Evolutionary conservation across 1,140 invertebrate species (phyloP).

Genomic region (Palaemon carinicauda): DNA sequence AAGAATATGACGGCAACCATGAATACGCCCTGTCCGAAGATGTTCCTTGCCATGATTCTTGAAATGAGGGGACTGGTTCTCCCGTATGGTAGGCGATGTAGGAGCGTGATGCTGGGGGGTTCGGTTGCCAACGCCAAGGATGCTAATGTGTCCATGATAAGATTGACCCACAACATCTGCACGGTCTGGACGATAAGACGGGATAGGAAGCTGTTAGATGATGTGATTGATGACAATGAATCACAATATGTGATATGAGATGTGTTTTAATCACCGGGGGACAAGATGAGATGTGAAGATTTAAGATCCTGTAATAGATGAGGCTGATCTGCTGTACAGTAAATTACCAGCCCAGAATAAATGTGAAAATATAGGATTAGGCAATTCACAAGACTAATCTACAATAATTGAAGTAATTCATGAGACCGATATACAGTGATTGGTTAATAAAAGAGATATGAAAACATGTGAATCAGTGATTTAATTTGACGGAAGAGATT

Average conservation of each 20-base stretch:
- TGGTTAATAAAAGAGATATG: no score
- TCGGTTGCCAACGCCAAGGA: constrained; percentile 77
- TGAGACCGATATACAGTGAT: no score
- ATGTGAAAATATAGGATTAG: no score
- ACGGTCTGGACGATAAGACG: constrained; percentile 68
- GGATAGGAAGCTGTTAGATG: not conserved
- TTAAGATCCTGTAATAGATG: not conserved
- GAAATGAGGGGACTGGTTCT: constrained; percentile 75
- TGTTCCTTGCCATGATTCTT: constrained; percentile 75
- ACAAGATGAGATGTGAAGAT: not conserved
- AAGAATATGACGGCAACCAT: constrained; percentile 73
- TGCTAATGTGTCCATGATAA: constrained; percentile 79
- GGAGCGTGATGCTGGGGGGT: constrained; percentile 71
- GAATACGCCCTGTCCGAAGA: constrained; percentile 74
- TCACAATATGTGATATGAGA: not conserved
- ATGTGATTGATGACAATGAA: not conserved
- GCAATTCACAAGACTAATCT: no score
- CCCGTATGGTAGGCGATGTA: constrained; percentile 75
- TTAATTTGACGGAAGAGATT: no score
- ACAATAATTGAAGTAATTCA: no score
- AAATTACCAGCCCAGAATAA: no score
- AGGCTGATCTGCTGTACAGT: no score
- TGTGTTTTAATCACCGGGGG: not conserved
- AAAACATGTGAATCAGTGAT: no score
- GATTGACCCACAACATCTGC: constrained; percentile 79